These are phyloP conservation scores for Psittacula derbiana DNA, from an alignment of 2,797 vertebrate genomes.

Conservation along the genomic window DNA sequence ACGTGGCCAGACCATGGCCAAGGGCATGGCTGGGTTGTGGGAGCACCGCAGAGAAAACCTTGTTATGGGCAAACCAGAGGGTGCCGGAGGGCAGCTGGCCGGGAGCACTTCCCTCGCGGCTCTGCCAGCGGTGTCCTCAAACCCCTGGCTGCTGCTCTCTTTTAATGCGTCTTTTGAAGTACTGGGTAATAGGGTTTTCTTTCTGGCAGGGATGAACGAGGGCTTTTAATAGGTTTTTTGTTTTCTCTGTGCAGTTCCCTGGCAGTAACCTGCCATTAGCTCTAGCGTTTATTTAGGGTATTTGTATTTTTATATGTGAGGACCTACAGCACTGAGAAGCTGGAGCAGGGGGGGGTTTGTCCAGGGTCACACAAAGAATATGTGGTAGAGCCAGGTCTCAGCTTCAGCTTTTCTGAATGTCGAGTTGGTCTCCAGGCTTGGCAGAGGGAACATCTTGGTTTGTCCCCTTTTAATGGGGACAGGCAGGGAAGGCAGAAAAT, in stretches of 20 bases:
- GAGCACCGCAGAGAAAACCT: neutral
- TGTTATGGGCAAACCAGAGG: neutral
- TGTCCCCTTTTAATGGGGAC: neutral
- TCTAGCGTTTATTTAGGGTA: neutral
- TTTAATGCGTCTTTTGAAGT: neutral
- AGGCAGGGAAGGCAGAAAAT: neutral
- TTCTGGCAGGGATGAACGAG: neutral
- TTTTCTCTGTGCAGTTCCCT: neutral
- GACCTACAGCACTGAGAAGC: neutral
- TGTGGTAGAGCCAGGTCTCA: accelerated
- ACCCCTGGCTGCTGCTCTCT: neutral
- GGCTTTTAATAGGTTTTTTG: constrained; percentile 18
- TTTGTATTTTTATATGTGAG: neutral
- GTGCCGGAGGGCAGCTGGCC: accelerated
- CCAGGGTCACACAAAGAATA: neutral
- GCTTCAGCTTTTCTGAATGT: neutral
- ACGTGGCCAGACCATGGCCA: neutral
- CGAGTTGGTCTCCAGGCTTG: neutral
- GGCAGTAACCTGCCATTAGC: neutral
- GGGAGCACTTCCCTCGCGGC: neutral
- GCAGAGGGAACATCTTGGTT: neutral
- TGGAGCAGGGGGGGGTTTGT: neutral
- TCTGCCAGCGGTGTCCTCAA: neutral
- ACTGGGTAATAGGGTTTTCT: neutral
- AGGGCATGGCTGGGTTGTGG: accelerated